Percentiles rank a stretch among this genome's conserved stretches.
Evolutionary conservation across 1,140 invertebrate species (phyloP).

Genomic region (Liolophura sinensis): DNA sequence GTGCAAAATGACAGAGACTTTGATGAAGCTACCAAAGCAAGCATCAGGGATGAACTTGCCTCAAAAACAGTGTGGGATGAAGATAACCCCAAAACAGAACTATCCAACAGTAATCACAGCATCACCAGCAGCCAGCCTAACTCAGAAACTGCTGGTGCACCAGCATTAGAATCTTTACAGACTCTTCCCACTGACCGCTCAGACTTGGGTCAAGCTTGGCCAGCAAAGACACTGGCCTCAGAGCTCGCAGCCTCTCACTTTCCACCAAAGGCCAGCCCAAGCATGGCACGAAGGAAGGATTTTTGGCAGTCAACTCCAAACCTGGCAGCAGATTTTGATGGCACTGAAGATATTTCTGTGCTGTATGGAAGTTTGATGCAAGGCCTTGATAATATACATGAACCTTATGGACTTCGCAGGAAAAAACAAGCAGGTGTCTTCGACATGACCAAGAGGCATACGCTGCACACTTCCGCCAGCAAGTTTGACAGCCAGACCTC

Average conservation of each 20-base stretch:
- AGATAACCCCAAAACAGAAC: too few species aligned
- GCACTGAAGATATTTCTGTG: not conserved
- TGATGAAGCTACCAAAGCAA: not conserved
- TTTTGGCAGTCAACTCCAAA: conserved; percentile 4
- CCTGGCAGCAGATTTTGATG: not conserved
- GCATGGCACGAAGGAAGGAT: not conserved
- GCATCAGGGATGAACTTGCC: not conserved
- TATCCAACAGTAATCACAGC: too few species aligned
- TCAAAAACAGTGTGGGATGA: too few species aligned
- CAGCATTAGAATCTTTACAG: not conserved
- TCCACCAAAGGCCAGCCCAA: not conserved
- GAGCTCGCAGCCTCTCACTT: not conserved
- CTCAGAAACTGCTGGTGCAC: too few species aligned
- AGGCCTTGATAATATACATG: not conserved
- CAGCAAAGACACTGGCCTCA: not conserved
- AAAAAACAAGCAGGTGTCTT: not conserved
- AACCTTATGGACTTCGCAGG: not conserved
- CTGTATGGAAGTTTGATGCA: conserved; percentile 9
- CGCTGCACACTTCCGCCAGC: not conserved
- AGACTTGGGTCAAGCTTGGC: not conserved
- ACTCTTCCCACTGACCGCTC: too few species aligned
- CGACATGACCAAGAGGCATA: not conserved
- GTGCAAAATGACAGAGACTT: not conserved
- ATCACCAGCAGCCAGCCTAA: too few species aligned
- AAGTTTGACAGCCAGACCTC: not conserved